Percentiles rank a stretch among this genome's conserved stretches.
These are phyloP conservation scores for Lypha dubia DNA, from an alignment of 2,888 invertebrate species.

Conservation along the genomic window DNA sequence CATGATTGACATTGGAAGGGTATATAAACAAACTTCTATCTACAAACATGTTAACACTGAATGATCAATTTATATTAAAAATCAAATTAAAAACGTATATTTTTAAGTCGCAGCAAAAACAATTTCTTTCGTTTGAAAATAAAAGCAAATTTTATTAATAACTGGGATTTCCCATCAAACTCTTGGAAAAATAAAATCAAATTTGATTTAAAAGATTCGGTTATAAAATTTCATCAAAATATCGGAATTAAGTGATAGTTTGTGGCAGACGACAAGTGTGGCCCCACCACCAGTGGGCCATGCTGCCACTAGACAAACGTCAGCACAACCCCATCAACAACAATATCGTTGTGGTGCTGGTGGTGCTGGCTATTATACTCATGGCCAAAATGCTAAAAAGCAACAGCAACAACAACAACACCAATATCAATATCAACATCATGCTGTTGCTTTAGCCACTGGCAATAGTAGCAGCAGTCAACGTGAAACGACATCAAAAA, in stretches of 20 bases:
- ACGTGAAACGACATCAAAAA: conserved; percentile 77
- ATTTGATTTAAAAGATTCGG: conserved; percentile 10
- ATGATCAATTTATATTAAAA: conserved; percentile 3
- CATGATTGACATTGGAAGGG: conserved; percentile 12
- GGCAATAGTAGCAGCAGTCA: conserved; percentile 73
- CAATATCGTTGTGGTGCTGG: conserved; percentile 65
- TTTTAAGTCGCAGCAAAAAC: background rate
- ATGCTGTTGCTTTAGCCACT: conserved; percentile 63
- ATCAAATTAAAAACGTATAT: background rate
- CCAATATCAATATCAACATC: conserved; percentile 61
- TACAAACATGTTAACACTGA: conserved; percentile 18
- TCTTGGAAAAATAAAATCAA: background rate
- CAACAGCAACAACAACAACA: conserved; percentile 46
- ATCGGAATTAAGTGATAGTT: conserved; percentile 81
- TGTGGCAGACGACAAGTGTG: conserved; percentile 77
- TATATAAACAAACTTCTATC: background rate
- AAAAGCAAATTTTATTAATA: conserved; percentile 9
- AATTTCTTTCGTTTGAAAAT: background rate
- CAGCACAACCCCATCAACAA: conserved; percentile 71
- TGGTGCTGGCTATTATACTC: conserved; percentile 33
- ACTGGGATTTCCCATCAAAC: conserved; percentile 1
- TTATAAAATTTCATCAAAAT: conserved; percentile 77
- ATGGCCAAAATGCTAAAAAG: conserved; percentile 61
- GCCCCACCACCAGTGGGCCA: conserved; percentile 71
- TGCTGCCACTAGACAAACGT: conserved; percentile 65